Evolutionary conservation across 2,797 vertebrate species (phyloP).

Genomic region (Phrynocephalus vlangalii): DNA sequence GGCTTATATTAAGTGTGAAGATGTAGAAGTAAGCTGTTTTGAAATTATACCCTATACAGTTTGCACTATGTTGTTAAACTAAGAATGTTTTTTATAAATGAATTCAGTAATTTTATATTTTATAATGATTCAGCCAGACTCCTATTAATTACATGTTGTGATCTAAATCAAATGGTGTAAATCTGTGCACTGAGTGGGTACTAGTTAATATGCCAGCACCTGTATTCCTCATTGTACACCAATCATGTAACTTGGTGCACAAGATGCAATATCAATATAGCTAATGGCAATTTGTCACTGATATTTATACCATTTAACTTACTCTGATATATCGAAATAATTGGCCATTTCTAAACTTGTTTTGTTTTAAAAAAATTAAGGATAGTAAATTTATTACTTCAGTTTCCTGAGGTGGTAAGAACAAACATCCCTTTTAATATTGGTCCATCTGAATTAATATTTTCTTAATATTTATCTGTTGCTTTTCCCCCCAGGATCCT

Average conservation of each 20-base stretch:
- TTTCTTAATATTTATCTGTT: not conserved
- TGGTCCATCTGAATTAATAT: constrained; percentile 24
- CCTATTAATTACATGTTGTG: too few relatives aligned
- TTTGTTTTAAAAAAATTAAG: not conserved
- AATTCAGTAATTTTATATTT: not conserved
- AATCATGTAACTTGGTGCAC: too few relatives aligned
- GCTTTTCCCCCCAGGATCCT: constrained; percentile 82
- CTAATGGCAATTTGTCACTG: too few relatives aligned
- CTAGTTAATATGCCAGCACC: too few relatives aligned
- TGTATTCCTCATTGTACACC: too few relatives aligned
- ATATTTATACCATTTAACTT: too few relatives aligned
- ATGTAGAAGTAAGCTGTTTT: not conserved
- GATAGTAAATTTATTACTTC: not conserved
- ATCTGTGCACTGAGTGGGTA: too few relatives aligned
- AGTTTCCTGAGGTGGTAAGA: not conserved
- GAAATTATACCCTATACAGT: not conserved
- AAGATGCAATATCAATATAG: too few relatives aligned
- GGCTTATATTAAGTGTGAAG: not conserved
- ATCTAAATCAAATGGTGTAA: too few relatives aligned
- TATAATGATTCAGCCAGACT: too few relatives aligned
- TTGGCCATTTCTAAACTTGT: not conserved
- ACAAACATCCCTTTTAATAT: not conserved
- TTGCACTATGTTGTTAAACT: not conserved
- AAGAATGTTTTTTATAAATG: not conserved
- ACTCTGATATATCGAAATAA: not conserved